Conservation (phyloP, 2,888 invertebrate species). For the Actias luna region DNA sequence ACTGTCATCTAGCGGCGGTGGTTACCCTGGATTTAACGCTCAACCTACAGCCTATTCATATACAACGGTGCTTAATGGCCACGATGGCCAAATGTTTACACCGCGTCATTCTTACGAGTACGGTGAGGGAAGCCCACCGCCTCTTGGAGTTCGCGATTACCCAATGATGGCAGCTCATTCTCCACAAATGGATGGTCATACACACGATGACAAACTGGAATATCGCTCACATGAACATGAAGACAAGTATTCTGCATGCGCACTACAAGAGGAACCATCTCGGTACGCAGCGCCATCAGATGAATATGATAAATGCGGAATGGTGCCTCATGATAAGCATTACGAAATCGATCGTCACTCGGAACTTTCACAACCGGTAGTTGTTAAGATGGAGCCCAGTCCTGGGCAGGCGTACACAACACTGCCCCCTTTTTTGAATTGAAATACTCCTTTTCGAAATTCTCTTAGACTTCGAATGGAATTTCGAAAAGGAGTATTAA, state of each 20-base stretch:
- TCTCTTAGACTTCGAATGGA: slow-evolving; percentile 58
- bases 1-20: slow-evolving; percentile 85
- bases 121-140: slow-evolving; percentile 84
- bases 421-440: slow-evolving; percentile 90
- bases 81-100: slow-evolving; percentile 88
- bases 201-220: slow-evolving; percentile 76
- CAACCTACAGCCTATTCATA: slow-evolving; percentile 83
- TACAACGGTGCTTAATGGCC: slow-evolving; percentile 86
- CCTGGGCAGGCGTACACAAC: slow-evolving; percentile 84
- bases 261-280: slow-evolving; percentile 73
- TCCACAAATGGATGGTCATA: slow-evolving; percentile 79
- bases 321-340: slow-evolving; percentile 75
- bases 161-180: slow-evolving; percentile 85
- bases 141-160: slow-evolving; percentile 83
- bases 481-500: slow-evolving; percentile 80
- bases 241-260: slow-evolving; percentile 73
- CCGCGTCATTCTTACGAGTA: slow-evolving; percentile 83
- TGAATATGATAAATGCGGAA: slow-evolving; percentile 83
- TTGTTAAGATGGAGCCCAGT: slow-evolving; percentile 82
- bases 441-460: slow-evolving; percentile 83
- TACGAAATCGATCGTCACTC: slow-evolving; percentile 72
- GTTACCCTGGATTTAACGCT: slow-evolving; percentile 84
- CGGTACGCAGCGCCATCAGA: slow-evolving; percentile 82
- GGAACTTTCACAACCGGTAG: slow-evolving; percentile 70
- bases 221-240: slow-evolving; percentile 72